Base-by-base conservation (phyloP, 2,888 invertebrate genomes). In the Ophion ventricosus region DNA sequence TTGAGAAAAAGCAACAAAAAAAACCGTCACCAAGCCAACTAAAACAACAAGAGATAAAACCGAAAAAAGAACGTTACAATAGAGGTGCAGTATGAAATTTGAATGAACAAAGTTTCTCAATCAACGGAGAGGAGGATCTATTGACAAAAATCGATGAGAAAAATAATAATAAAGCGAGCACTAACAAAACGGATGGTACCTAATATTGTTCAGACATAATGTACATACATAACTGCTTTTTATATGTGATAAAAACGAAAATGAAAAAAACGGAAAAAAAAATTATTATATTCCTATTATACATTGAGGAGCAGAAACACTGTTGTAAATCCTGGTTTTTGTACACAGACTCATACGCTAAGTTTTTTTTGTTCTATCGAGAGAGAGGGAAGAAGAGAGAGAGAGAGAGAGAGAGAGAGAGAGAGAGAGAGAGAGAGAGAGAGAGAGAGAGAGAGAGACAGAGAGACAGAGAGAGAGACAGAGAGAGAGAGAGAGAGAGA, bases 161-260 rank as follows among this genome's bases (percentile, higher is more conserved):
- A 43, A 89, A 89, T 43, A 57, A 64, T 84, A 84, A 74, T 63
- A 64, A 74, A 82, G 43, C 25, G 72, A 61, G 20, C 35, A 70
- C 89, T 90, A 86, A 88, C 89, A 88, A 89, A 78, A 74, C 77
- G 81, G 70, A 91, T 90, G 90, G 88, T 91, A 91, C 90, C 90
- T 91, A 91, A 90, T 90, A 89, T 90, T 90, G 90, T 91, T 90
- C 90, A 89, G 88, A 92, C 87, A 90, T 84, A 81, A 81, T 92
- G 92, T 93, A 93, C 89, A 92, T 93, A 92, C 89, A 91, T 90
- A 92, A 91, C 91, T 91, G 92, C 92, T 92, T 93, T 93, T 93
- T 93, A 92, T 92, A 93, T 92, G 90, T 91, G 90, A 91, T 90
- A 89, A 90, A 84, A 74, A 63, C 59, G 54, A 83, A 61, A 73